Conservation (phyloP, 2,113 vertebrate genomes). For the Machaerirhynchus nigripectus region DNA sequence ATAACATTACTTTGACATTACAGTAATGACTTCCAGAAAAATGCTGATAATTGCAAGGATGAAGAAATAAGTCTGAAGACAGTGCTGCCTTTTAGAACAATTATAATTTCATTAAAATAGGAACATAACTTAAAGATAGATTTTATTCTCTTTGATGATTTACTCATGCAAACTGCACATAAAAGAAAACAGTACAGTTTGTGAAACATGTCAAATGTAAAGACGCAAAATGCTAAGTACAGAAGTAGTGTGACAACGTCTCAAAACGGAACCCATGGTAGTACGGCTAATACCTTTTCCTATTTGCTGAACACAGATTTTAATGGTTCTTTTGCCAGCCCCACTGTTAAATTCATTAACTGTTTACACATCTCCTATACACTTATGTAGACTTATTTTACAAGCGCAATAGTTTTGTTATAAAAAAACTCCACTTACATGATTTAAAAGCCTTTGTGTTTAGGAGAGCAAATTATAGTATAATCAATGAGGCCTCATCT, state of each 20-base stretch:
- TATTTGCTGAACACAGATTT: conserved; percentile 77
- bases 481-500: conserved; percentile 60
- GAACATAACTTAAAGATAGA: conserved; percentile 86
- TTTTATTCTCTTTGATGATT: conserved; percentile 96
- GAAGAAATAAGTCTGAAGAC: conserved; percentile 52
- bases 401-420: conserved; percentile 76
- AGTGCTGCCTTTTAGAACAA: conserved; percentile 57
- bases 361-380: conserved; percentile 77
- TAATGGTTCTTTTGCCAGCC: conserved; percentile 73
- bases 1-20: neutral
- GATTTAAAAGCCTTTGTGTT: conserved; percentile 68
- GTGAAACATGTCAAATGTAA: conserved; percentile 83
- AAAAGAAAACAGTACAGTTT: conserved; percentile 85
- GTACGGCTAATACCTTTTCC: conserved; percentile 72
- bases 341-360: conserved; percentile 71
- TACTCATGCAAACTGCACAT: conserved; percentile 96
- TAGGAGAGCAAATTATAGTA: conserved; percentile 55
- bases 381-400: conserved; percentile 78
- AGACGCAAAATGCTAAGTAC: conserved; percentile 78
- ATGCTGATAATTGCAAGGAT: neutral
- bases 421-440: conserved; percentile 71
- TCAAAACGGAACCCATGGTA: conserved; percentile 74
- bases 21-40: neutral
- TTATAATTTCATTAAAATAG: conserved; percentile 73
- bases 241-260: conserved; percentile 79